These are phyloP conservation scores for Pararge aegeria DNA, from an alignment of 1,140 invertebrate genomes.

Conservation along the genomic window DNA sequence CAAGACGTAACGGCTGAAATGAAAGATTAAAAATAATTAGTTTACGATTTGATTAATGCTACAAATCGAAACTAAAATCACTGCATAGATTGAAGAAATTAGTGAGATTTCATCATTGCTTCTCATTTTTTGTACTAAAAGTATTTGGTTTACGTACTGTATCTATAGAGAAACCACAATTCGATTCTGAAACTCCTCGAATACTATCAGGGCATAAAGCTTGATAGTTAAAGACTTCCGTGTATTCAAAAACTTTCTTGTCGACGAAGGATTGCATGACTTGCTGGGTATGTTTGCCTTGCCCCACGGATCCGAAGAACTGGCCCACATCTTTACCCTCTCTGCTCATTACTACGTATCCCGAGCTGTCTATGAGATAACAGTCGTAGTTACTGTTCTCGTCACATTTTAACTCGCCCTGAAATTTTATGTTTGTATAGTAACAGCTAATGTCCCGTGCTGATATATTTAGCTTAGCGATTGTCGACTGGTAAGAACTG, in stretches of 20 bases:
- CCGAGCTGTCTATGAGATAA: constrained; percentile 93
- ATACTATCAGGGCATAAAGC: constrained; percentile 82
- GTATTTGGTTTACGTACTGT: constrained; percentile 57
- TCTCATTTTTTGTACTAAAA: too few relatives aligned
- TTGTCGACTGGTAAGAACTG: too few relatives aligned
- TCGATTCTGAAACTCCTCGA: constrained; percentile 30
- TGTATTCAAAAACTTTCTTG: constrained; percentile 86
- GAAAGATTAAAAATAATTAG: background rate
- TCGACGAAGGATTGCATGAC: constrained; percentile 89
- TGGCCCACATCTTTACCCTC: constrained; percentile 85
- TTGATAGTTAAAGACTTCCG: constrained; percentile 93
- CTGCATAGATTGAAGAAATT: too few relatives aligned
- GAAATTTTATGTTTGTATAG: background rate
- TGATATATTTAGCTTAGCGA: too few relatives aligned
- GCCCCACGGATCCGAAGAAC: constrained; percentile 91
- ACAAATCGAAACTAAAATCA: too few relatives aligned
- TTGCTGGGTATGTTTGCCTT: constrained; percentile 81
- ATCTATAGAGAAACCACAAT: constrained; percentile 42
- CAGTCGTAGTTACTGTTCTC: constrained; percentile 84
- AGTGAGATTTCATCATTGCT: too few relatives aligned
- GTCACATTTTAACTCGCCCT: constrained; percentile 44
- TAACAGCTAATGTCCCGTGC: too few relatives aligned
- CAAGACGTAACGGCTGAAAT: constrained; percentile 58
- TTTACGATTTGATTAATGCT: too few relatives aligned
- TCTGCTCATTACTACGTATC: constrained; percentile 91